These are phyloP conservation scores for Aselliscus stoliczkanus DNA, from an alignment of 2,797 vertebrate species.

Conservation along the genomic window DNA sequence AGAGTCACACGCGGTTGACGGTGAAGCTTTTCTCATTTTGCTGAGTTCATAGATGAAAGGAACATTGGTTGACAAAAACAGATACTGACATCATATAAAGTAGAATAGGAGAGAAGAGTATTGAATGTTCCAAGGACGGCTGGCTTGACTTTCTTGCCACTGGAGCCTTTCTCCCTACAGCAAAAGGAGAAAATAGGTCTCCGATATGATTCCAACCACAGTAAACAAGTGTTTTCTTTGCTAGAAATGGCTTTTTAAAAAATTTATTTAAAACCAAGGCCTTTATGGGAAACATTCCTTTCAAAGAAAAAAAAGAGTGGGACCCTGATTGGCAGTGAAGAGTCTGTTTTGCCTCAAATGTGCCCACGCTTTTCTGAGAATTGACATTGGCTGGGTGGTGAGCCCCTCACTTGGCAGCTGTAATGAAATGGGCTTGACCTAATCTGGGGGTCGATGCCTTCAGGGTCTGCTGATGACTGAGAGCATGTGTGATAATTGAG, in stretches of 20 bases:
- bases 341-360: neutral
- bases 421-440: neutral
- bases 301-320: neutral
- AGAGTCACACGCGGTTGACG: neutral
- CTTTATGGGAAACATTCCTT: slow-evolving; percentile 27
- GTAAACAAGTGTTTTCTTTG: neutral
- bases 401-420: accelerated
- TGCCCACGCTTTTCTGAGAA: neutral
- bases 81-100: neutral
- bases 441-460: accelerated
- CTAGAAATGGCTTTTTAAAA: neutral
- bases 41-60: slow-evolving; percentile 27
- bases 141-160: neutral
- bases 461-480: accelerated
- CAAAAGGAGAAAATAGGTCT: neutral
- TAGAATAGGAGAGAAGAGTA: neutral
- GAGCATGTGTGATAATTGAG: accelerated
- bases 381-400: neutral
- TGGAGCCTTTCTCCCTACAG: neutral
- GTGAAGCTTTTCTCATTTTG: neutral
- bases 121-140: neutral
- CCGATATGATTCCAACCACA: neutral
- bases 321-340: neutral
- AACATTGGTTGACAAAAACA: slow-evolving; percentile 39
- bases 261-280: neutral